Evolutionary conservation across 2,797 vertebrate genomes (phyloP).

Genomic region (Leucoraja ocellata): DNA sequence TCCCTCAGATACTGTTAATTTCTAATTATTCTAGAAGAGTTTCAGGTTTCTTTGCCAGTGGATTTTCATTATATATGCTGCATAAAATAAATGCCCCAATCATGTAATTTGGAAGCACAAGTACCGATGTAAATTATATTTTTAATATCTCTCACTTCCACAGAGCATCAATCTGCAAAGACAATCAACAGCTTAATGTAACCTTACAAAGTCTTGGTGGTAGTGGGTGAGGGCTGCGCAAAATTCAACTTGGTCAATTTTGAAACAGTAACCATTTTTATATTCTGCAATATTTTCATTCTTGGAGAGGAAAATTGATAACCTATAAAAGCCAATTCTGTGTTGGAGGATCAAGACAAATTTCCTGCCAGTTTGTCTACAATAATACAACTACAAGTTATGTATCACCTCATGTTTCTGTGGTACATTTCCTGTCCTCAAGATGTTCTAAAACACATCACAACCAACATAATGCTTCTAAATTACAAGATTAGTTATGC

Average conservation of each 20-base stretch:
- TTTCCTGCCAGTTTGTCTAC: neutral
- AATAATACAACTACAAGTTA: neutral
- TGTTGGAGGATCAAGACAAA: neutral
- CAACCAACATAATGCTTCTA: neutral
- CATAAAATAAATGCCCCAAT: conserved; percentile 15
- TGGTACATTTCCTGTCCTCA: no score
- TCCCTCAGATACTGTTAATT: conserved; percentile 36
- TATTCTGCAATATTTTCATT: neutral
- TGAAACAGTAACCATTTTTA: neutral
- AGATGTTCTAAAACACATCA: no score
- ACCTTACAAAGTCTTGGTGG: neutral
- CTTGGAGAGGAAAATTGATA: no score
- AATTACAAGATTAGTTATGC: neutral
- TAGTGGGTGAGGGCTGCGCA: no score
- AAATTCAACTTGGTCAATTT: neutral
- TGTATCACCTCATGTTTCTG: no score
- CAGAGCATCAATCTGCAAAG: neutral
- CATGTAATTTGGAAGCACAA: conserved; percentile 7
- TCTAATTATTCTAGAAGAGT: conserved; percentile 34
- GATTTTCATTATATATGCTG: neutral
- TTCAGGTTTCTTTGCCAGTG: conserved; percentile 7
- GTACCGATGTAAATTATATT: conserved; percentile 11
- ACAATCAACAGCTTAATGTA: neutral
- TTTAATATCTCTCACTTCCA: conserved; percentile 24
- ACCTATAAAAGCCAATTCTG: neutral